Conservation (phyloP, 1,140 invertebrate genomes). For the Anastrepha obliqua region DNA sequence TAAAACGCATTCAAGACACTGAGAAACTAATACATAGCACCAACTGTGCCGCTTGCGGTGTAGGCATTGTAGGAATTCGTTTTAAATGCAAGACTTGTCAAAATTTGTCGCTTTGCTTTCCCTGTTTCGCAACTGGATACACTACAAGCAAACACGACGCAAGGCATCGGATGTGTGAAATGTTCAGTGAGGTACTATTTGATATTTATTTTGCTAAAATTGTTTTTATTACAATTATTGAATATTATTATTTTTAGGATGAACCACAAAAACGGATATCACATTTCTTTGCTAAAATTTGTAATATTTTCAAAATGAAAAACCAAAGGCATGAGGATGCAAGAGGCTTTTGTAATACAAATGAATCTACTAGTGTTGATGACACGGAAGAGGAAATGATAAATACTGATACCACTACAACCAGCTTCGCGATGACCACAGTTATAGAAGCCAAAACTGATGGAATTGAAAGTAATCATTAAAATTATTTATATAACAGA, state of each 20-base stretch:
- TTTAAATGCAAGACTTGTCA: conserved; percentile 71
- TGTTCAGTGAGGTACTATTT: conserved; percentile 64
- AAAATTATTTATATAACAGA: conserved; percentile 5
- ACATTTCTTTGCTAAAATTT: conserved; percentile 64
- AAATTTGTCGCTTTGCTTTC: conserved; percentile 67
- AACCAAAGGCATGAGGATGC: conserved; percentile 62
- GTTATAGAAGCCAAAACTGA: not conserved
- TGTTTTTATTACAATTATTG: not conserved
- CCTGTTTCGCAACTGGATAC: conserved; percentile 68
- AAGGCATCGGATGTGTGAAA: conserved; percentile 70
- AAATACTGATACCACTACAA: conserved; percentile 58
- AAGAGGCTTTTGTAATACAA: conserved; percentile 68
- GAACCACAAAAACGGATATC: conserved; percentile 63
- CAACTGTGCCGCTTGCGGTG: conserved; percentile 64
- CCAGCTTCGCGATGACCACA: not conserved
- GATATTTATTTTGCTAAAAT: conserved; percentile 23
- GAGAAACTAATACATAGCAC: conserved; percentile 70
- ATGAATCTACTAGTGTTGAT: conserved; percentile 22
- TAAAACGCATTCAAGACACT: conserved; percentile 71
- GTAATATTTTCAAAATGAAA: conserved; percentile 60
- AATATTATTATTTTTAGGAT: conserved; percentile 60
- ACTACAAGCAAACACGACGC: conserved; percentile 63
- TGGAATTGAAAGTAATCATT: conserved; percentile 3
- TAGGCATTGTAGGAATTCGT: conserved; percentile 69
- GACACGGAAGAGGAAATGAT: conserved; percentile 63